A percentile compares a stretch with the other conserved stretches of the same genome.
phyloP scores from a whole-genome alignment of 2,113 vertebrate species.

The Esox niger region DNA sequence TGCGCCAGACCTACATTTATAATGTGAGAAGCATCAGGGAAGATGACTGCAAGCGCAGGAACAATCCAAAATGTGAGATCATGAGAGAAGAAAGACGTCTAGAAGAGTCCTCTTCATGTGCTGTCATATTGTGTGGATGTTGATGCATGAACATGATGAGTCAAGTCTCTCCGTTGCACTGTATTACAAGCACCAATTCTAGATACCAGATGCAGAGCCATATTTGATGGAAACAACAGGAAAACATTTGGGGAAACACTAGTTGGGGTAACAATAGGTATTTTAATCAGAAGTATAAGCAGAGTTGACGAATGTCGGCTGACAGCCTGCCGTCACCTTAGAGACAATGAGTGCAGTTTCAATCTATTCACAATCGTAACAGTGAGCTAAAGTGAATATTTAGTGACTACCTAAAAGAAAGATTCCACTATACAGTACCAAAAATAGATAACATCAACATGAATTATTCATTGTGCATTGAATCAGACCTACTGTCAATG shows the following conservation, averaged over 20 bases:
- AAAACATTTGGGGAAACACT: too few relatives aligned
- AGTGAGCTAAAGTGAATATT: constrained; percentile 21
- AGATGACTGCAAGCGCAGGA: constrained; percentile 22
- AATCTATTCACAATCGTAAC: not conserved
- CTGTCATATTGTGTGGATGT: not conserved
- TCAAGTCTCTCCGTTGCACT: not conserved
- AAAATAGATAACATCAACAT: constrained; percentile 61
- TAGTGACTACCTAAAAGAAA: constrained; percentile 37
- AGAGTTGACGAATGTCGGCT: not conserved
- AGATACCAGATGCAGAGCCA: too few relatives aligned
- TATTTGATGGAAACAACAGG: constrained; percentile 23
- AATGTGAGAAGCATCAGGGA: constrained; percentile 34
- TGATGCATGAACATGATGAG: not conserved
- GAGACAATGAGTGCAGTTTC: not conserved
- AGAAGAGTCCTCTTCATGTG: not conserved
- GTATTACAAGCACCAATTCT: not conserved
- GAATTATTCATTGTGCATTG: constrained; percentile 65
- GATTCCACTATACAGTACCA: constrained; percentile 28
- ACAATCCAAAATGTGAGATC: constrained; percentile 35
- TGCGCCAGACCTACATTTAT: constrained; percentile 45
- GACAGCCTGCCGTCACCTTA: not conserved
- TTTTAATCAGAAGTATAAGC: not conserved
- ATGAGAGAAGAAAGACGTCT: constrained; percentile 8
- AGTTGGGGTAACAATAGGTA: not conserved
- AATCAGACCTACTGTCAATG: constrained; percentile 57